Evolutionary conservation across 2,888 invertebrate species (phyloP), one percentile per base, ranked within the genome.

Genomic region (Zele albiditarsus): DNA sequence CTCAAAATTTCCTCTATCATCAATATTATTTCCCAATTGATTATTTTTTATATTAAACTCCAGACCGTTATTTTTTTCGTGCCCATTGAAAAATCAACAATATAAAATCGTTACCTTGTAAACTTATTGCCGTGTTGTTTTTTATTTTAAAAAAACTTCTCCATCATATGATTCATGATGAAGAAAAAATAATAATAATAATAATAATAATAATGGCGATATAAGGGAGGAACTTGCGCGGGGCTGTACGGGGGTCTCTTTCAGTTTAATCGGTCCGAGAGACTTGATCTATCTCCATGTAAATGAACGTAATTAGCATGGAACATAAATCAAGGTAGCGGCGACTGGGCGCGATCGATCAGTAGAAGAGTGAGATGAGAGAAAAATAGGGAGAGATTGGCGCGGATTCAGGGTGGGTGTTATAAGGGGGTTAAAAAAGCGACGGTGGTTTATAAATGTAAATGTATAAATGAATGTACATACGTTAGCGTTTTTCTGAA

Each of bases 271-370:
- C 83, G 82, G 82, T 83, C 79, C 80, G 79, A 80, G 83, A 78
- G 73, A 80, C 79, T 80, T 83, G 84, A 84, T 86, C 85, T 83
- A 84, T 84, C 84, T 83, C 83, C 83, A 87, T 88, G 88, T 83
- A 88, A 88, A 89, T 86, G 83, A 85, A 84, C 82, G 85, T 86
- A 88, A 88, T 88, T 87, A 88, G 86, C 82, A 82, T 80, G 83
- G 81, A 82, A 82, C 85, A 85, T 88, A 88, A 88, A 88, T 88
- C 88, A 88, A 85, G 85, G 81, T 82, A 82, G 78, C 79, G 79
- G 80, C 75, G 77, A 73, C 49, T 62, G 57, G 60, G 77, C 77
- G 75, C 77, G 79, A 81, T 81, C 83, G 83, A 83, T 83, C 77
- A 77, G 78, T 78, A 77, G 46, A 58, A 67, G 38, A 70, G 72